Conservation (phyloP, 2,888 invertebrate species). For the Cheilosia pagana region DNA sequence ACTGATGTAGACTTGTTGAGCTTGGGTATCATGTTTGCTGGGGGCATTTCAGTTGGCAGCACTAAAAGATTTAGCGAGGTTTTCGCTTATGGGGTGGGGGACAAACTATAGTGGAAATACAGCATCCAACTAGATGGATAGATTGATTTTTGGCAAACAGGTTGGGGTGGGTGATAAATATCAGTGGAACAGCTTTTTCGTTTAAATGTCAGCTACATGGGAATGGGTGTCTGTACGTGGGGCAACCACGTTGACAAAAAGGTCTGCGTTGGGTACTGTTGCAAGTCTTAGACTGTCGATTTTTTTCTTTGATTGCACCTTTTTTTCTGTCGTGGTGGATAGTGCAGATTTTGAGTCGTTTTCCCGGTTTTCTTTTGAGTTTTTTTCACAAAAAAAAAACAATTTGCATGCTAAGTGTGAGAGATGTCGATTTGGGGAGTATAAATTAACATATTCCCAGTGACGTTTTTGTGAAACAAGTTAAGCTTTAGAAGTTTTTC, state of each 20-base stretch:
- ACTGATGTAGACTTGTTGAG: conserved; percentile 62
- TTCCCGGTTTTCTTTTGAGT: too few relatives aligned
- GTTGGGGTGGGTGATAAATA: conserved; percentile 33
- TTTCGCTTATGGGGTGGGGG: neutral
- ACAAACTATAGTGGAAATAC: conserved; percentile 23
- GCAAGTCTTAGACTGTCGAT: too few relatives aligned
- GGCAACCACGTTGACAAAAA: neutral
- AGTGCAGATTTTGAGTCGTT: too few relatives aligned
- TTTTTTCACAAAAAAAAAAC: too few relatives aligned
- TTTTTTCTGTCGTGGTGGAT: too few relatives aligned
- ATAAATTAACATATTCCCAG: too few relatives aligned
- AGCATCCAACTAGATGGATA: conserved; percentile 17
- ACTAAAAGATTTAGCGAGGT: conserved; percentile 10
- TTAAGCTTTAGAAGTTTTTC: too few relatives aligned
- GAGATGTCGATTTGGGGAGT: too few relatives aligned
- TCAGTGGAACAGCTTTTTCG: conserved; percentile 8
- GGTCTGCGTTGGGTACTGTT: too few relatives aligned
- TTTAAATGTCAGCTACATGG: conserved; percentile 42
- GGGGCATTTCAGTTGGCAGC: conserved; percentile 5
- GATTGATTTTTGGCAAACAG: conserved; percentile 3
- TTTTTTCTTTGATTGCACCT: too few relatives aligned
- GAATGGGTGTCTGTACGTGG: neutral
- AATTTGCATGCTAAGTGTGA: too few relatives aligned
- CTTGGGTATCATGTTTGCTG: conserved; percentile 46
- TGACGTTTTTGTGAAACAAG: too few relatives aligned